Conservation (phyloP, 2,797 vertebrate species). For the Aldrovandia affinis region DNA sequence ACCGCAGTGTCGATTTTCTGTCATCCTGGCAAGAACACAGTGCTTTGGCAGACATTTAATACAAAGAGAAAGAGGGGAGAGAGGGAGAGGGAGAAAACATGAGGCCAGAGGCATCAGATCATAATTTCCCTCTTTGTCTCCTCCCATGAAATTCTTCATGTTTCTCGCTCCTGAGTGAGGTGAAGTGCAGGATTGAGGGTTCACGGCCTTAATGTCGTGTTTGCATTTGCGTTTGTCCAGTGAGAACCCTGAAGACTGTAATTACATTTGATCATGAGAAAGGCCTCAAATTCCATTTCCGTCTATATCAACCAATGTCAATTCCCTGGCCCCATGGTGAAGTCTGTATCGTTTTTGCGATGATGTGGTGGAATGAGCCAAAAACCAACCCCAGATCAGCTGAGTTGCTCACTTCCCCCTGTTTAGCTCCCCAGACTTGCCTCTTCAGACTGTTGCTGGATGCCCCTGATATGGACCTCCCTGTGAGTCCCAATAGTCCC, state of each 20-base stretch:
- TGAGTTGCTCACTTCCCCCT: background rate
- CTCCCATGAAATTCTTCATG: constrained; percentile 2
- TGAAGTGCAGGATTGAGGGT: background rate
- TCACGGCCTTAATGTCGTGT: background rate
- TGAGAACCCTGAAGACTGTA: constrained; percentile 7
- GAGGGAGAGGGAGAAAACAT: constrained; percentile 43
- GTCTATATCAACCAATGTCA: constrained; percentile 19
- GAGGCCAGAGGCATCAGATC: background rate
- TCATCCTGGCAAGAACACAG: constrained; percentile 47
- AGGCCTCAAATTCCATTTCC: constrained; percentile 15
- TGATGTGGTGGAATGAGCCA: background rate
- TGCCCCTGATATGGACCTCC: background rate
- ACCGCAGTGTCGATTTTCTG: constrained; percentile 57
- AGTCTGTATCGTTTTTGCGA: background rate
- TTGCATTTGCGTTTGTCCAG: constrained; percentile 18
- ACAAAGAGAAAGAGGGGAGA: constrained; percentile 29
- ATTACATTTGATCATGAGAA: constrained; percentile 5
- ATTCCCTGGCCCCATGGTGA: background rate
- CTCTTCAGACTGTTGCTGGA: background rate
- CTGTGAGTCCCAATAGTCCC: background rate
- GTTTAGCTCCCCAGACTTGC: background rate
- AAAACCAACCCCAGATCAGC: background rate
- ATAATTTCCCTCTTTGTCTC: constrained; percentile 17
- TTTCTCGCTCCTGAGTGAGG: constrained; percentile 17
- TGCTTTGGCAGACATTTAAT: constrained; percentile 44